A percentile compares a stretch with the other conserved stretches of the same genome.
These are phyloP conservation scores for Glaucidium brasilianum DNA, from an alignment of 2,113 vertebrate genomes.

Conservation along the genomic window DNA sequence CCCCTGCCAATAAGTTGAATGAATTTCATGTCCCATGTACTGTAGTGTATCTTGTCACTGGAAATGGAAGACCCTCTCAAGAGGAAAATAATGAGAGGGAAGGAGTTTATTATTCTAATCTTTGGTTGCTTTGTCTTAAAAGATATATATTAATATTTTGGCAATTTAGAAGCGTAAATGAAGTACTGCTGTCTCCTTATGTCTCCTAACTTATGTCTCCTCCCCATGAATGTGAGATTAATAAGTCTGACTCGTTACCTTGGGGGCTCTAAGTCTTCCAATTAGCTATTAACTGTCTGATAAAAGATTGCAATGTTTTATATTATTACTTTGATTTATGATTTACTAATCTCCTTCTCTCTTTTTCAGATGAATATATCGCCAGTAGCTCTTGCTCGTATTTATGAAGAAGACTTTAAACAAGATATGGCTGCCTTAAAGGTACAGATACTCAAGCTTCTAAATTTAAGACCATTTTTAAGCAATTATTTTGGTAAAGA, in stretches of 20 bases:
- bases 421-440: constrained; percentile 90
- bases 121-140: not conserved
- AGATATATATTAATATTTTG: not conserved
- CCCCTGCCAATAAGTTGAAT: not conserved
- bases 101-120: not conserved
- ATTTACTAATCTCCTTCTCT: not conserved
- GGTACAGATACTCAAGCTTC: constrained; percentile 66
- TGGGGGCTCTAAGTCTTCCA: not conserved
- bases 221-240: not conserved
- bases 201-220: not conserved
- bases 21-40: not conserved
- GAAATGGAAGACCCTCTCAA: not conserved
- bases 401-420: constrained; percentile 94
- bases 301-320: constrained; percentile 26
- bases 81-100: not conserved
- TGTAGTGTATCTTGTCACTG: not conserved
- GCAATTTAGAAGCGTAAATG: not conserved
- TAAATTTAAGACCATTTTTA: not conserved
- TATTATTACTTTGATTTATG: constrained; percentile 8
- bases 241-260: not conserved
- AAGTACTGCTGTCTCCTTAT: not conserved
- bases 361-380: constrained; percentile 82
- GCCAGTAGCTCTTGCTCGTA: constrained; percentile 75
- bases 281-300: constrained; percentile 4
- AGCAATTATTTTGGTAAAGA: not conserved